Base-by-base conservation (phyloP, 2,888 invertebrate genomes). In the Scelioninae gen. 1 region DNA sequence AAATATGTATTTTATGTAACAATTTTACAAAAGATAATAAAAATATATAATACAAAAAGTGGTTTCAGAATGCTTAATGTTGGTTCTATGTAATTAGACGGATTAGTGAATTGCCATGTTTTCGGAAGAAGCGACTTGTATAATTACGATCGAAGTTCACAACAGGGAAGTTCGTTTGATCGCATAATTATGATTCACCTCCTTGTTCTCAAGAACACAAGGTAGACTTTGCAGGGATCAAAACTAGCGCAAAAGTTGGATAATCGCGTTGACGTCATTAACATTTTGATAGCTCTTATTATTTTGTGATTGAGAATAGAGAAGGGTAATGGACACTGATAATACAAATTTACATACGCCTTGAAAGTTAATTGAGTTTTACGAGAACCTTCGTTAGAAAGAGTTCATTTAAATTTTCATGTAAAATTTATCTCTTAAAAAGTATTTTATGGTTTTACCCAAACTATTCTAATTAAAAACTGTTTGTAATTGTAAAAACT, bases 71-170 rank as follows among this genome's bases (percentile, higher is more conserved):
- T 23, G 23, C 23, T 2, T 4, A 23, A 23, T 13, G 49, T 49
- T 9, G 32, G 29, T 68, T 56, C 34, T 13, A 15, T 55, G 43
- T 63, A 74, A 74, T 74, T 74, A 74, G 38, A 29, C 29, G 29
- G 63, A 74, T 74, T 65, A 74, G 29, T 8, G 47, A 74, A 38
- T 65, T 47, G 23, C 47, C 47, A 34, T 74, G 65, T 63, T 74
- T 74, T 65, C 45, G 38, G 34, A 65, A 74, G 65, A 65, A 63
- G 55, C 55, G 60, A 51, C 60, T 60, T 43, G 72, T 62, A 32
- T 72, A 72, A 72, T 72, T 72, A 72, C 72, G 51, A 74, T 74
- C 74, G 63, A 65, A 65, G 55, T 74, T 74, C 53, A 45, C 55
- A 53, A 60, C 71, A 51, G 13, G 38, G 34, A 74, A 74, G 74